Conservation (phyloP, 2,888 invertebrate genomes). For the Cheiracanthium punctorium region DNA sequence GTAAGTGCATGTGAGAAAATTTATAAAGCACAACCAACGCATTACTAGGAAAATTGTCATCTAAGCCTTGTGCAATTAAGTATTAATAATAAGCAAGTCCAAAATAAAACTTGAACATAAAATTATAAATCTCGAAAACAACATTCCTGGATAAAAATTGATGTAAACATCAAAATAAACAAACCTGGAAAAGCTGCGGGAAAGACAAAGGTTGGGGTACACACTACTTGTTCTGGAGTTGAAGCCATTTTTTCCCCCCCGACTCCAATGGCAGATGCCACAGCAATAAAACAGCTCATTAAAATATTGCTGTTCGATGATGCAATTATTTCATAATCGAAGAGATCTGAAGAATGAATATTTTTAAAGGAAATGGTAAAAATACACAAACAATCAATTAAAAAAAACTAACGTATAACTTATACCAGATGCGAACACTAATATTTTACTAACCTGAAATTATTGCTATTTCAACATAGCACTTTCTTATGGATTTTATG, state of each 20-base stretch:
- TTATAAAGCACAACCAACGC: constrained; percentile 27
- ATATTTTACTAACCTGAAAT: too few relatives aligned
- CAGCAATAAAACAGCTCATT: background rate
- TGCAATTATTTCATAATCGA: background rate
- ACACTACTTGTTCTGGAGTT: constrained; percentile 71
- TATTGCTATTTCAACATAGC: too few relatives aligned
- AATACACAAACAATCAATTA: too few relatives aligned
- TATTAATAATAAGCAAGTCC: background rate
- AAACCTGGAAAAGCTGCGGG: constrained; percentile 72
- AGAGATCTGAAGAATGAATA: background rate
- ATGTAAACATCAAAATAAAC: constrained; percentile 35
- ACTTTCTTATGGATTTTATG: too few relatives aligned
- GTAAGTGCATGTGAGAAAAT: background rate
- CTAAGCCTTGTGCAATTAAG: constrained; percentile 37
- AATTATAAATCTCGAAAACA: background rate
- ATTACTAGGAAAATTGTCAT: constrained; percentile 52
- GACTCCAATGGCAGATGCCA: constrained; percentile 51
- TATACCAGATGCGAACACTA: too few relatives aligned
- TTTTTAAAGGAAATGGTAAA: too few relatives aligned
- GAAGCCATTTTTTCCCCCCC: constrained; percentile 71
- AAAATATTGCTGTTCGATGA: constrained; percentile 19
- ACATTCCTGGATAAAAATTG: background rate
- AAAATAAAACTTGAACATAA: background rate
- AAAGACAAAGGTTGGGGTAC: constrained; percentile 72
- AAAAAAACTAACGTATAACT: too few relatives aligned